Evolutionary conservation across 37 sponge, comb jelly and placozoan genomes (phyloP).

Genomic region (Oscarella lobularis): DNA sequence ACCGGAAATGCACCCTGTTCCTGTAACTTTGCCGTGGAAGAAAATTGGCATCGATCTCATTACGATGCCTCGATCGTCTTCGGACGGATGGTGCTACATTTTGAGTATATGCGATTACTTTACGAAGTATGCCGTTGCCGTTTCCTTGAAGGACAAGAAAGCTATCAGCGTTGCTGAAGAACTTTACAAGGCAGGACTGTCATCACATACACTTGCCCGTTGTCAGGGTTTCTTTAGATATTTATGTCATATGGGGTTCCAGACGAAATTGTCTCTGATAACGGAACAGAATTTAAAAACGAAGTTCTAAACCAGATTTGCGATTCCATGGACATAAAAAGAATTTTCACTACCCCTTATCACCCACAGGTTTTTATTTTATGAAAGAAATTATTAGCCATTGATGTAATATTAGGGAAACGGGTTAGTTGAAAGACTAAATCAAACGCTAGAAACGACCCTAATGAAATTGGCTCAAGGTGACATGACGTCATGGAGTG

Average conservation of each 20-base stretch:
- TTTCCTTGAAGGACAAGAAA: constrained; percentile 5
- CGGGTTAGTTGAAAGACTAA: constrained; percentile 23
- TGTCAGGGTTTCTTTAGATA: no score
- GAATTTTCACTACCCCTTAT: constrained; percentile 14
- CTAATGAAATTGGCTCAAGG: background rate
- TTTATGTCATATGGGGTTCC: constrained; percentile 15
- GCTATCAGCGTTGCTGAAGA: constrained; percentile 4
- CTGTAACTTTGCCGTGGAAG: constrained; percentile 9
- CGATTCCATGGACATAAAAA: constrained; percentile 12
- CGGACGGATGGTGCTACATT: no score
- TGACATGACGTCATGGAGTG: constrained; percentile 6
- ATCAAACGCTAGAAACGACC: constrained; percentile 12
- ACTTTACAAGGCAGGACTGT: constrained; percentile 14
- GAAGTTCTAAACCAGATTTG: constrained; percentile 2
- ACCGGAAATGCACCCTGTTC: constrained; percentile 12
- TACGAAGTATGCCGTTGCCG: constrained; percentile 17
- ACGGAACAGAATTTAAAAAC: constrained; percentile 18
- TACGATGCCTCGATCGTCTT: constrained; percentile 11
- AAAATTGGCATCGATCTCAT: constrained; percentile 24
- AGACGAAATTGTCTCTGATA: constrained; percentile 16
- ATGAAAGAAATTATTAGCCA: no score
- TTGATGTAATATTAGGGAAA: no score
- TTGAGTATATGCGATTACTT: no score
- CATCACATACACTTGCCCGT: no score
- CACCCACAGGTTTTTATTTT: no score